A percentile compares a stretch with the other conserved stretches of the same genome.
Evolutionary conservation across 2,113 vertebrate genomes (phyloP).

Genomic region (Nanorana parkeri): DNA sequence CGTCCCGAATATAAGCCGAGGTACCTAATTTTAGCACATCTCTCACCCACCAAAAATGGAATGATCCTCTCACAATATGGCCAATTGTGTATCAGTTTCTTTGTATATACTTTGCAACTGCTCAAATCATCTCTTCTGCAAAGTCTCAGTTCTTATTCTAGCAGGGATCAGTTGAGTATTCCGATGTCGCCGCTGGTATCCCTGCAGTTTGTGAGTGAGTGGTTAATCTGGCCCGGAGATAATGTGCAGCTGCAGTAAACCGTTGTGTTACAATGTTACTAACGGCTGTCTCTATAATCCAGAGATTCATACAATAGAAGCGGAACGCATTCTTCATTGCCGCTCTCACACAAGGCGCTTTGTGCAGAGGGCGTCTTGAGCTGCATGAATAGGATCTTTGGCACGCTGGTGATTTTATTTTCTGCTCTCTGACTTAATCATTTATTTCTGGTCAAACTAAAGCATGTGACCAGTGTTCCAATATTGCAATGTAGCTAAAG

Average conservation of each 20-base stretch:
- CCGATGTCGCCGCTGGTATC: too few relatives aligned
- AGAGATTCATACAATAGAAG: constrained; percentile 17
- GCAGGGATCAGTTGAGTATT: too few relatives aligned
- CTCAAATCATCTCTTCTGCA: too few relatives aligned
- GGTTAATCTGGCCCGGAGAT: constrained; percentile 23
- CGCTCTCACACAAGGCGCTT: constrained; percentile 25
- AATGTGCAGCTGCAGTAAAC: constrained; percentile 31
- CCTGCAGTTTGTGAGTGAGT: neutral
- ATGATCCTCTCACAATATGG: too few relatives aligned
- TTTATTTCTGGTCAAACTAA: neutral
- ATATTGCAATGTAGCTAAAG: too few relatives aligned
- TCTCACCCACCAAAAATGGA: too few relatives aligned
- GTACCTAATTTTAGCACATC: too few relatives aligned
- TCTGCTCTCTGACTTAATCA: neutral
- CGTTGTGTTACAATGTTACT: constrained; percentile 2
- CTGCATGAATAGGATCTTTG: constrained; percentile 2
- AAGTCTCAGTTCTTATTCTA: too few relatives aligned
- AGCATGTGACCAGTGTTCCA: too few relatives aligned
- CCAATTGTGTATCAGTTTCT: too few relatives aligned
- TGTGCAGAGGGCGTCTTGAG: constrained; percentile 2
- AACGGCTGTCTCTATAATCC: constrained; percentile 15
- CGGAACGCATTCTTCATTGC: neutral
- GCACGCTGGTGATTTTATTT: neutral
- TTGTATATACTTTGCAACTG: too few relatives aligned
- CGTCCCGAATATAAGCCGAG: too few relatives aligned